phyloP scores from a whole-genome alignment of 92 coral and sea anemone species.

The Porites divaricata region DNA sequence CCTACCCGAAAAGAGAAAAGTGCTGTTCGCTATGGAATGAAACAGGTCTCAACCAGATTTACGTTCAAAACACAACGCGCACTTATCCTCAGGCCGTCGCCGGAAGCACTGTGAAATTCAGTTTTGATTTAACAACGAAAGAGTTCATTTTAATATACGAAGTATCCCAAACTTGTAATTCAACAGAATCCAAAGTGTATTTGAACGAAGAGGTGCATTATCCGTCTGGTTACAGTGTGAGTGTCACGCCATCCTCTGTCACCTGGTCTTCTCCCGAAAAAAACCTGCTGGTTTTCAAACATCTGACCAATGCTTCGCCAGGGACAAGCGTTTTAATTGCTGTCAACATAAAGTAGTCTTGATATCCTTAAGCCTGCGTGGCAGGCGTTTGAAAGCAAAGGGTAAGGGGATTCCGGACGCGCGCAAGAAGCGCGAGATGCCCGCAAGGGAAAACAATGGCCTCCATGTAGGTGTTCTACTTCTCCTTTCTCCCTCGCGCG shows the following conservation, averaged over 20 bases:
- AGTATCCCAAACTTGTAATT: slow-evolving; percentile 66
- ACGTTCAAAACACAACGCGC: slow-evolving; percentile 85
- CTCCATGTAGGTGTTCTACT: too few species aligned
- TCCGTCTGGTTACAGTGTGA: slow-evolving; percentile 74
- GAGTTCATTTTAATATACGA: slow-evolving; percentile 77
- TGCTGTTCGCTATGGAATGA: slow-evolving; percentile 75
- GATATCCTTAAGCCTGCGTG: too few species aligned
- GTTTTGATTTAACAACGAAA: slow-evolving; percentile 68
- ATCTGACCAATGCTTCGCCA: slow-evolving; percentile 32
- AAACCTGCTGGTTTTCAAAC: slow-evolving; percentile 73
- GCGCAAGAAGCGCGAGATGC: too few species aligned
- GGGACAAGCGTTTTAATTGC: slow-evolving; percentile 53
- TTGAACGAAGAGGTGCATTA: slow-evolving; percentile 79
- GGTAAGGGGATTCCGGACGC: too few species aligned
- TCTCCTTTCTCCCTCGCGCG: too few species aligned
- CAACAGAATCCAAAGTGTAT: slow-evolving; percentile 80
- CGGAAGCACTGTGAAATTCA: slow-evolving; percentile 78
- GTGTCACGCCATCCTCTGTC: slow-evolving; percentile 71
- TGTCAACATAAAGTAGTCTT: slow-evolving; percentile 12
- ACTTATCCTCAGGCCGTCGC: slow-evolving; percentile 98
- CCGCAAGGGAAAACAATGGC: too few species aligned
- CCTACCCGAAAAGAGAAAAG: slow-evolving; percentile 27
- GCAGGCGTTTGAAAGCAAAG: background rate
- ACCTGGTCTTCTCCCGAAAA: slow-evolving; percentile 71
- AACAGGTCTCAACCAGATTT: slow-evolving; percentile 71